A percentile compares a stretch with the other conserved stretches of the same genome.
These are phyloP conservation scores for Adelges cooleyi DNA, from an alignment of 1,140 invertebrate genomes.

Conservation along the genomic window DNA sequence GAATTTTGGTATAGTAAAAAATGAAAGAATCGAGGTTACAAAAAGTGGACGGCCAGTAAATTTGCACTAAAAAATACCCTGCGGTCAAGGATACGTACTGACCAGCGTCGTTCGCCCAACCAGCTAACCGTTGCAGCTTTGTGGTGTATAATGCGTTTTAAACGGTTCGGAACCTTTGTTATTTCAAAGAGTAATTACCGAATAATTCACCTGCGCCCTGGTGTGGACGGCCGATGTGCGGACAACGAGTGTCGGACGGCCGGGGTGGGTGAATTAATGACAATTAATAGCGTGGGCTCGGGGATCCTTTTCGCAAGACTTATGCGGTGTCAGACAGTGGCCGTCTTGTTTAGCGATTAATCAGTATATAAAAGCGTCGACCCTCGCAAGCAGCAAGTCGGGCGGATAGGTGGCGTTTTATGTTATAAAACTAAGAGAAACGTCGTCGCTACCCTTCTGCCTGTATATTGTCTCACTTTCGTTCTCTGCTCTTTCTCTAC, in stretches of 20 bases:
- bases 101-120: too few species aligned
- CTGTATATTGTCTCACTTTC: background rate
- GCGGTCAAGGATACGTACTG: too few species aligned
- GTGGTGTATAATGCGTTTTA: too few species aligned
- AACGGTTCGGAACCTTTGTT: too few species aligned
- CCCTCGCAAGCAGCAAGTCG: background rate
- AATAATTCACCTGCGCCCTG: conserved; percentile 12
- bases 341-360: conserved; percentile 20
- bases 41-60: too few species aligned
- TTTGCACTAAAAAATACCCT: too few species aligned
- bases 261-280: background rate
- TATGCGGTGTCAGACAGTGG: background rate
- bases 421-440: background rate
- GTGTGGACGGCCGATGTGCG: background rate
- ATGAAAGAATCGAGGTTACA: too few species aligned
- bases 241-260: too few species aligned
- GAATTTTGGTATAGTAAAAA: too few species aligned
- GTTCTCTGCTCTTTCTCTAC: background rate
- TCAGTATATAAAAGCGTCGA: conserved; percentile 1
- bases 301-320: conserved; percentile 15
- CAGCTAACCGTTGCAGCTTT: too few species aligned
- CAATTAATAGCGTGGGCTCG: conserved; percentile 21
- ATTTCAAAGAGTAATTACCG: conserved; percentile 25
- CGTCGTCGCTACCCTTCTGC: background rate
- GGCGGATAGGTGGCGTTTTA: conserved; percentile 1